Evolutionary conservation across 1,140 invertebrate genomes (phyloP).

Genomic region (Himalopsyche phryganea): DNA sequence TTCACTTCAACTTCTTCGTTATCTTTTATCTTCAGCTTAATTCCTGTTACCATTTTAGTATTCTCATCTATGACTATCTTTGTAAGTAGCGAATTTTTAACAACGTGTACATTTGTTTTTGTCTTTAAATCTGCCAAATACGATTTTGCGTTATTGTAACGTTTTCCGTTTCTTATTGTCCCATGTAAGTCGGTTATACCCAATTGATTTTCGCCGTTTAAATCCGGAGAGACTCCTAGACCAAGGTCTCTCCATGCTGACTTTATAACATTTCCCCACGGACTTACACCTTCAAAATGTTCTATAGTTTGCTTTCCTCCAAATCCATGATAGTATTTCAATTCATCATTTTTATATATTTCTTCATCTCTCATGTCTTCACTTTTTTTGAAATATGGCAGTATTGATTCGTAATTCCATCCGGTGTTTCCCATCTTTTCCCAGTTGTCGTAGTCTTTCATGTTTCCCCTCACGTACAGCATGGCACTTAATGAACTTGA

Average conservation of each 20-base stretch:
- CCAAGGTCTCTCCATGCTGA: slow-evolving; percentile 48
- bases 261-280: slow-evolving; percentile 43
- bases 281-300: slow-evolving; percentile 33
- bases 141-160: slow-evolving; percentile 58
- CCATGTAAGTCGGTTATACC: slow-evolving; percentile 53
- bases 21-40: slow-evolving; percentile 40
- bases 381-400: slow-evolving; percentile 57
- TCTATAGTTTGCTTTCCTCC: slow-evolving; percentile 44
- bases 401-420: slow-evolving; percentile 64
- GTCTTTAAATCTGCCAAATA: slow-evolving; percentile 55
- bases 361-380: slow-evolving; percentile 39
- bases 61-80: slow-evolving; percentile 42
- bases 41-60: slow-evolving; percentile 37
- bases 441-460: slow-evolving; percentile 64
- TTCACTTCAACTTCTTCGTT: slow-evolving; percentile 37
- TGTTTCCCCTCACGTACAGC: slow-evolving; percentile 72
- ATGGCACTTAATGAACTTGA: slow-evolving; percentile 77
- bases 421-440: slow-evolving; percentile 51
- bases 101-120: slow-evolving; percentile 65
- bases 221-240: slow-evolving; percentile 45
- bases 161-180: slow-evolving; percentile 53
- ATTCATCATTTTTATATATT: slow-evolving; percentile 39
- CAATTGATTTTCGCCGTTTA: slow-evolving; percentile 51
- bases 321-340: slow-evolving; percentile 40
- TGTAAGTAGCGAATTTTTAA: slow-evolving; percentile 60